Conservation (phyloP, 2,113 vertebrate species). For the Cyprinodon variegatus region DNA sequence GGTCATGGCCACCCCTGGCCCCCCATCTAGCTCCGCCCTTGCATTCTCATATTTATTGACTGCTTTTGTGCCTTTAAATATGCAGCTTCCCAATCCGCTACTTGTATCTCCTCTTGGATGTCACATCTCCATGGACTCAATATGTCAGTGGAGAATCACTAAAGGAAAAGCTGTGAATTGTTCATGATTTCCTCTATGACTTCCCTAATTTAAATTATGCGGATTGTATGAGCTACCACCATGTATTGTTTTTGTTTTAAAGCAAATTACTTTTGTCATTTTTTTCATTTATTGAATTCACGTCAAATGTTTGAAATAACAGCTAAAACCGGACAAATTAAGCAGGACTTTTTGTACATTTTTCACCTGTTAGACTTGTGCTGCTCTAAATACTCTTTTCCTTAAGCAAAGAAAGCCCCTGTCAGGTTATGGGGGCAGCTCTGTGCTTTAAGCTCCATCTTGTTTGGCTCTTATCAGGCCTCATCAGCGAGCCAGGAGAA, state of each 20-base stretch:
- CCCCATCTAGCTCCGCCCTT: no score
- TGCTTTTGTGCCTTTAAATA: no score
- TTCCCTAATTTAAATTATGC: background rate
- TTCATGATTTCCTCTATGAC: background rate
- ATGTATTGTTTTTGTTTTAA: background rate
- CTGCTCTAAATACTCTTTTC: constrained; percentile 51
- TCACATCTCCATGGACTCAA: no score
- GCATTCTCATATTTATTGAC: no score
- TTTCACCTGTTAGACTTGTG: constrained; percentile 16
- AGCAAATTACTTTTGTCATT: background rate
- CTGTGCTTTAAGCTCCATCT: constrained; percentile 60
- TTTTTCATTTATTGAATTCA: background rate
- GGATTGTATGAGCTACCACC: no score
- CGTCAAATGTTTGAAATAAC: constrained; percentile 23
- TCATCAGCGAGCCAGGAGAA: constrained; percentile 58
- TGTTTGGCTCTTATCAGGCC: constrained; percentile 63
- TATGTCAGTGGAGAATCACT: no score
- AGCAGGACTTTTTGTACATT: constrained; percentile 23
- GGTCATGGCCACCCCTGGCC: no score
- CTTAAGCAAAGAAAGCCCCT: constrained; percentile 46
- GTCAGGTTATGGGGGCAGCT: constrained; percentile 37
- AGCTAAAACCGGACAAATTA: background rate
- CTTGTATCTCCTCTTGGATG: no score
- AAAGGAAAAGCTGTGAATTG: no score
- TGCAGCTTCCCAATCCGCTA: no score